A percentile compares a stretch with the other conserved stretches of the same genome.
phyloP scores from a whole-genome alignment of 2,888 invertebrate species.

The Bombylius discolor region DNA sequence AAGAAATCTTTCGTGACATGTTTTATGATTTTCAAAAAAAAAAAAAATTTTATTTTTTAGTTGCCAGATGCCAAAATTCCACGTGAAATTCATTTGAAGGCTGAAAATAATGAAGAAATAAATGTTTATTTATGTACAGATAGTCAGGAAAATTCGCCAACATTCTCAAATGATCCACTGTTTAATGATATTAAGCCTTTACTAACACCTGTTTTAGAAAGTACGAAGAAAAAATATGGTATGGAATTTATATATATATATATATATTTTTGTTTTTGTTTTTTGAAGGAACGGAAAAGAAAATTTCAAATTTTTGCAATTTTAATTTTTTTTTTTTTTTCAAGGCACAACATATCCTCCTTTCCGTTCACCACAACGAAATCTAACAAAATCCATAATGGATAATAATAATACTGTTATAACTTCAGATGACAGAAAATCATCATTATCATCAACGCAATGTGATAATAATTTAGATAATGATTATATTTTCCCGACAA shows the following conservation, averaged over 20 bases:
- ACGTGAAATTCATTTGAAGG: constrained; percentile 78
- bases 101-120: constrained; percentile 76
- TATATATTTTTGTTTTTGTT: not conserved
- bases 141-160: constrained; percentile 38
- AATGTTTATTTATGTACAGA: constrained; percentile 93
- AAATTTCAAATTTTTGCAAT: no score
- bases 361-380: constrained; percentile 33
- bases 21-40: not conserved
- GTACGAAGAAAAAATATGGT: constrained; percentile 35
- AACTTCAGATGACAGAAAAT: not conserved
- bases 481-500: constrained; percentile 22
- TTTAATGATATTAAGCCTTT: constrained; percentile 48
- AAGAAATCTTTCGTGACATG: not conserved
- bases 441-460: not conserved
- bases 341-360: constrained; percentile 25
- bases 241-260: not conserved
- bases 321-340: not conserved
- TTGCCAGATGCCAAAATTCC: constrained; percentile 51
- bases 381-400: constrained; percentile 36
- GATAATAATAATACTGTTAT: constrained; percentile 15
- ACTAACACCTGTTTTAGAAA: constrained; percentile 41
- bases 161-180: constrained; percentile 43
- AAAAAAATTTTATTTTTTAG: constrained; percentile 31
- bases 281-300: no score
- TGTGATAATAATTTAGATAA: not conserved